Evolutionary conservation across 2,888 invertebrate species (phyloP).

Genomic region (Drosophila diplacantha): DNA sequence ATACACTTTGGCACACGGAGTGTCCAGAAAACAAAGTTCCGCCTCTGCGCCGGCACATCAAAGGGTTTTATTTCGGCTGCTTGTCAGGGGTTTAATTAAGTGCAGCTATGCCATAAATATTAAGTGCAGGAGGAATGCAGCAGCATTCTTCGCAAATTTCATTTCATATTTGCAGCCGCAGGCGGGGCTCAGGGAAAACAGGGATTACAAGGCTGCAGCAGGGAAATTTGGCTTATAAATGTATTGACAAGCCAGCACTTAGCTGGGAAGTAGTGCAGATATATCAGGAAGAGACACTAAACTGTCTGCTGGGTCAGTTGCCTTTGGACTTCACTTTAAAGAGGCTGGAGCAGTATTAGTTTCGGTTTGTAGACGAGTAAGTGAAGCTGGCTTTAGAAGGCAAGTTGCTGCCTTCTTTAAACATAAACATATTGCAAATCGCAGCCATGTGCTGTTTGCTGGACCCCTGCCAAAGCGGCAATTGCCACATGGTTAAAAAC

Average conservation of each 20-base stretch:
- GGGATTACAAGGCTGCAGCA: neutral
- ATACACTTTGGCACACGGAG: slow-evolving; percentile 45
- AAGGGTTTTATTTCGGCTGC: slow-evolving; percentile 32
- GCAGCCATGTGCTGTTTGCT: neutral
- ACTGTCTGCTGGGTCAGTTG: too few relatives aligned
- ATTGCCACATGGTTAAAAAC: slow-evolving; percentile 59
- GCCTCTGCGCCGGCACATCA: slow-evolving; percentile 26
- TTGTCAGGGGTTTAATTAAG: slow-evolving; percentile 40
- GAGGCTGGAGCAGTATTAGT: too few relatives aligned
- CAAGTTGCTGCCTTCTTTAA: too few relatives aligned
- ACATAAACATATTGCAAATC: too few relatives aligned
- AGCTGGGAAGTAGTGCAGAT: neutral
- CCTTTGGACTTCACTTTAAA: too few relatives aligned
- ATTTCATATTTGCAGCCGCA: slow-evolving; percentile 7
- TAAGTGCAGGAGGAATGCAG: slow-evolving; percentile 32
- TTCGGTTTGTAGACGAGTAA: too few relatives aligned
- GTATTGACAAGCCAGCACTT: neutral
- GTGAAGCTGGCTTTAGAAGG: too few relatives aligned
- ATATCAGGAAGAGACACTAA: too few relatives aligned
- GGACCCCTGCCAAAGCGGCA: slow-evolving; percentile 48
- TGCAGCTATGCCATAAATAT: slow-evolving; percentile 39
- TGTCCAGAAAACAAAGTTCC: slow-evolving; percentile 40
- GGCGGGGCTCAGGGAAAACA: neutral
- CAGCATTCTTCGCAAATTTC: slow-evolving; percentile 9
- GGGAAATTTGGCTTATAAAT: neutral